A percentile compares a stretch with the other conserved stretches of the same genome.
Evolutionary conservation across 2,113 vertebrate species (phyloP).

Genomic region (Melanostigma gelatinosum): DNA sequence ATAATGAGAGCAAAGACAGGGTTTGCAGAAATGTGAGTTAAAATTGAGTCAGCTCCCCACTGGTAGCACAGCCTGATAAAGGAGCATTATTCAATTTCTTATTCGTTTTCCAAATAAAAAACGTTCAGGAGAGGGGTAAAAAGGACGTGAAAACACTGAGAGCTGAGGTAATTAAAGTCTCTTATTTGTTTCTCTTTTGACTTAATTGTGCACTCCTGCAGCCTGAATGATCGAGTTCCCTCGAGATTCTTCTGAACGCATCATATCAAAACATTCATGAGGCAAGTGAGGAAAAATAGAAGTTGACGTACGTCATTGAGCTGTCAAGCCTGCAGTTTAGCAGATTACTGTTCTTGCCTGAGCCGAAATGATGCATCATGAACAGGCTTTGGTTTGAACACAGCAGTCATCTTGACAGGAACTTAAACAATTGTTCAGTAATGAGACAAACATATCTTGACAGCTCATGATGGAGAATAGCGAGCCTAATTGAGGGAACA

Average conservation of each 20-base stretch:
- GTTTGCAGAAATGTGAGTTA: conserved; percentile 7
- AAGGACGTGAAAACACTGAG: conserved; percentile 16
- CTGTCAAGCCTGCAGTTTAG: conserved; percentile 74
- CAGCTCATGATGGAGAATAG: conserved; percentile 69
- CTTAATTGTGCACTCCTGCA: conserved; percentile 47
- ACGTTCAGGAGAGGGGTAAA: conserved; percentile 7
- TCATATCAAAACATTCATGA: conserved; percentile 63
- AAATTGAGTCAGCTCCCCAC: conserved; percentile 33
- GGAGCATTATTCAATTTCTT: conserved; percentile 21
- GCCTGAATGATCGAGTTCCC: conserved; percentile 43
- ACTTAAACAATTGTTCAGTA: conserved; percentile 78
- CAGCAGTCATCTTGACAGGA: conserved; percentile 69
- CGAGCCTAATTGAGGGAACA: conserved; percentile 60
- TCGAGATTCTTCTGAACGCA: conserved; percentile 55
- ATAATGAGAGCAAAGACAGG: conserved; percentile 41
- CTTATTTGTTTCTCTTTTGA: conserved; percentile 52
- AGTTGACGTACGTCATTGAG: conserved; percentile 68
- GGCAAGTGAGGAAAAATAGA: conserved; percentile 57
- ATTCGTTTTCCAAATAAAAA: conserved; percentile 17
- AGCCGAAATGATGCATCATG: conserved; percentile 60
- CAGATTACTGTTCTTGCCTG: conserved; percentile 65
- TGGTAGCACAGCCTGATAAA: conserved; percentile 33
- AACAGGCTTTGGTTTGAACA: conserved; percentile 60
- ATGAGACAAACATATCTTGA: conserved; percentile 77
- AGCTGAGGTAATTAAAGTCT: conserved; percentile 58